Conservation (phyloP, 2,113 vertebrate genomes). For the Poecile atricapillus region DNA sequence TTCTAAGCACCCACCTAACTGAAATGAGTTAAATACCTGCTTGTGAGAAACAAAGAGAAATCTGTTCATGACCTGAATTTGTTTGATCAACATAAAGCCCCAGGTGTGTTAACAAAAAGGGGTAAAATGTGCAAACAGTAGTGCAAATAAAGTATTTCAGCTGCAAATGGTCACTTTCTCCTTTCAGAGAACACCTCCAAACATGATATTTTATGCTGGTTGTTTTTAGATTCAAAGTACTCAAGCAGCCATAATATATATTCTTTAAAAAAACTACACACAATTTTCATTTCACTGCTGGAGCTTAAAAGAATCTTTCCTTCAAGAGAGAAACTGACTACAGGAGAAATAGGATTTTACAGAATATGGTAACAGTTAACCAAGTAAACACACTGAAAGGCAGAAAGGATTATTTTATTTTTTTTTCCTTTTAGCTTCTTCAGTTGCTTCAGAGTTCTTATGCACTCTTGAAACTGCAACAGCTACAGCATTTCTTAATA, state of each 20-base stretch:
- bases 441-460: neutral
- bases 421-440: neutral
- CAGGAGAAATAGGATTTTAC: neutral
- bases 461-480: neutral
- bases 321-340: neutral
- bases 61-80: neutral
- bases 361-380: neutral
- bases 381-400: neutral
- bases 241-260: neutral
- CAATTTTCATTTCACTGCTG: neutral
- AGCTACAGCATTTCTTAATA: neutral
- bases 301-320: neutral
- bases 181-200: neutral
- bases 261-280: neutral
- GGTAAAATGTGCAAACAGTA: neutral
- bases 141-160: neutral
- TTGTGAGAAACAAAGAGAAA: neutral
- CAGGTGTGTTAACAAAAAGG: neutral
- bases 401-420: neutral
- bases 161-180: neutral
- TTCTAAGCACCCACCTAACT: neutral
- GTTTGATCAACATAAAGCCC: neutral
- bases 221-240: neutral
- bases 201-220: neutral
- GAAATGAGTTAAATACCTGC: neutral